Conservation (phyloP, 2,888 invertebrate species). For the Noctuana brunneofusca region DNA sequence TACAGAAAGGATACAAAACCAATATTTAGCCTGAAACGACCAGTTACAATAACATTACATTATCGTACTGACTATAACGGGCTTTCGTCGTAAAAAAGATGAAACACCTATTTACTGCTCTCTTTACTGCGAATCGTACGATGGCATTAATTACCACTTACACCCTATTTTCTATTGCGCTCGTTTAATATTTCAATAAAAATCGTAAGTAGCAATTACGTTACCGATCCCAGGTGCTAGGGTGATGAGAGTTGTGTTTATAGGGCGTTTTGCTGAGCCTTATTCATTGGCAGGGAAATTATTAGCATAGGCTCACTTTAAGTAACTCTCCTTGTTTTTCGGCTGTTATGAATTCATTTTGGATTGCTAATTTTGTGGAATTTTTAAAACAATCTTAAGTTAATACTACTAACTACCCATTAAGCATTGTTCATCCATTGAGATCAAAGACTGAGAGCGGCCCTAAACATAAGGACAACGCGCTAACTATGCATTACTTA, state of each 20-base stretch:
- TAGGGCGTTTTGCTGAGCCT: slow-evolving; percentile 11
- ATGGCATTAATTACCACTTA: slow-evolving; percentile 63
- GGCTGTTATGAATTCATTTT: slow-evolving; percentile 25
- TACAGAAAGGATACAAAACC: slow-evolving; percentile 29
- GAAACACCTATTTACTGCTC: slow-evolving; percentile 62
- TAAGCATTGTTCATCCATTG: too few relatives aligned
- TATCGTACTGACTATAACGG: slow-evolving; percentile 48
- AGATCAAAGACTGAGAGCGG: too few relatives aligned
- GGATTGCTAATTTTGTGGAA: background rate
- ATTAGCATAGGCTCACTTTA: slow-evolving; percentile 12
- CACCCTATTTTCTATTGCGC: slow-evolving; percentile 49
- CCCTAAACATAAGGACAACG: too few relatives aligned
- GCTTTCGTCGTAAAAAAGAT: slow-evolving; percentile 57
- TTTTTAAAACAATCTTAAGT: background rate
- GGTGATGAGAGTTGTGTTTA: slow-evolving; percentile 25
- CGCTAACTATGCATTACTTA: too few relatives aligned
- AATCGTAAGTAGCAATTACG: slow-evolving; percentile 44
- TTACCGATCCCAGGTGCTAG: slow-evolving; percentile 33
- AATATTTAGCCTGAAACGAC: slow-evolving; percentile 49
- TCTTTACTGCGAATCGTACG: slow-evolving; percentile 55
- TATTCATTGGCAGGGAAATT: slow-evolving; percentile 13
- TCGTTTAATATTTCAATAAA: slow-evolving; percentile 54
- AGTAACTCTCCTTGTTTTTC: slow-evolving; percentile 17
- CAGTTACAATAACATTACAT: slow-evolving; percentile 45
- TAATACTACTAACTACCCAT: too few relatives aligned